phyloP scores from a whole-genome alignment of 1,140 invertebrate genomes.

The Microplitis mediator region DNA sequence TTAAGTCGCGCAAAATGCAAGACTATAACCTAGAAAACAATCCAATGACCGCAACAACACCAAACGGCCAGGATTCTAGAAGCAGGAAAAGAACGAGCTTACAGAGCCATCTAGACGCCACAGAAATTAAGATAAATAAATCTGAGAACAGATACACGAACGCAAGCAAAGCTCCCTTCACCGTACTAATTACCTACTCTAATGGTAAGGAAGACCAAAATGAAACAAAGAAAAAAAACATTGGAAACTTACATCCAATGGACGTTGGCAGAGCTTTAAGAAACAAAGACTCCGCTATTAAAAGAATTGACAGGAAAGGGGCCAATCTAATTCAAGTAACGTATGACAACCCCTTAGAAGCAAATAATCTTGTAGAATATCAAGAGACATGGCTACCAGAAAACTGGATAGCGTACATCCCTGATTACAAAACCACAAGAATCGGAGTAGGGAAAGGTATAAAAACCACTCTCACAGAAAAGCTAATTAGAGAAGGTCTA shows the following conservation, averaged over 20 bases:
- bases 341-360: background rate
- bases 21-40: too few species aligned
- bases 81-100: too few species aligned
- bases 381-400: background rate
- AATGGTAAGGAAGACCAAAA: too few species aligned
- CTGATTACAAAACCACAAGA: constrained; percentile 9
- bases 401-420: constrained; percentile 17
- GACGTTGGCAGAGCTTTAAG: constrained; percentile 3
- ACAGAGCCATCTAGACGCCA: too few species aligned
- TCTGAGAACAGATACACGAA: too few species aligned
- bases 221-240: too few species aligned
- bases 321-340: constrained; percentile 3
- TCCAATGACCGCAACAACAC: too few species aligned
- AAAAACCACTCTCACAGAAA: constrained; percentile 5
- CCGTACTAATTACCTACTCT: too few species aligned
- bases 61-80: too few species aligned
- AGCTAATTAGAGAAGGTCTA: constrained; percentile 14
- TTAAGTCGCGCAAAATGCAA: too few species aligned
- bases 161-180: too few species aligned
- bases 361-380: constrained; percentile 1
- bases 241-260: background rate
- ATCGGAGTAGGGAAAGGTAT: constrained; percentile 8
- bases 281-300: constrained; percentile 7
- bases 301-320: constrained; percentile 13
- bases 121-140: too few species aligned